A percentile compares a stretch with the other conserved stretches of the same genome.
These are phyloP conservation scores for Eurosta solidaginis DNA, from an alignment of 1,140 invertebrate species.

Conservation along the genomic window DNA sequence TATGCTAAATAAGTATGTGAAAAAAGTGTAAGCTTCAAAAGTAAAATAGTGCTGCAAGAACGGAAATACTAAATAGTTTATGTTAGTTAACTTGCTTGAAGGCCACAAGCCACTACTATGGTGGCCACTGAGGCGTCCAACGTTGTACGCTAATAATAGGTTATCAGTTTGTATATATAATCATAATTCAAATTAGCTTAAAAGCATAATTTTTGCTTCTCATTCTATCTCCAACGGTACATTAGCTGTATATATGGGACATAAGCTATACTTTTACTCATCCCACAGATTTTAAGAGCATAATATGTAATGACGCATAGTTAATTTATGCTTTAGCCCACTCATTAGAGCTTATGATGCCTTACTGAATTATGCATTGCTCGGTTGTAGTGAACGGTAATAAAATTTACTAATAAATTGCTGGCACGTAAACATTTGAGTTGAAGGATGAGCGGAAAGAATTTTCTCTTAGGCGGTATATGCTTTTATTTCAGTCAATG, in stretches of 20 bases:
- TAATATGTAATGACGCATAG: no score
- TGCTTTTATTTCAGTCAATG: no score
- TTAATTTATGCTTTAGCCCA: conserved; percentile 3
- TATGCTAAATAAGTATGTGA: background rate
- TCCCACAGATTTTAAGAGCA: no score
- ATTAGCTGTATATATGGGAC: background rate
- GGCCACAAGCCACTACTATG: background rate
- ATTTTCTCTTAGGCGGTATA: no score
- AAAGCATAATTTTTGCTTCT: conserved; percentile 5
- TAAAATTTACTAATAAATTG: background rate
- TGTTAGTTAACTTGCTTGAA: background rate
- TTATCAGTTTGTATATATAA: background rate
- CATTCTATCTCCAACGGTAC: background rate
- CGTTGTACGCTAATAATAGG: background rate
- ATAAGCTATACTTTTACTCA: no score
- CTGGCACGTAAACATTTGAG: background rate
- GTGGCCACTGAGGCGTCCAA: background rate
- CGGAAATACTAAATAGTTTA: conserved; percentile 7
- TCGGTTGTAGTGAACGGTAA: background rate
- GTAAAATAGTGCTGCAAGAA: background rate
- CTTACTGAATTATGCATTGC: background rate
- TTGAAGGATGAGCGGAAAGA: background rate
- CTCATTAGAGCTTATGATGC: background rate
- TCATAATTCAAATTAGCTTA: conserved; percentile 18
- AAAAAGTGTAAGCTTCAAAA: background rate